These are phyloP conservation scores for Cremastinae sp. DNA, from an alignment of 2,888 invertebrate species.

Conservation along the genomic window DNA sequence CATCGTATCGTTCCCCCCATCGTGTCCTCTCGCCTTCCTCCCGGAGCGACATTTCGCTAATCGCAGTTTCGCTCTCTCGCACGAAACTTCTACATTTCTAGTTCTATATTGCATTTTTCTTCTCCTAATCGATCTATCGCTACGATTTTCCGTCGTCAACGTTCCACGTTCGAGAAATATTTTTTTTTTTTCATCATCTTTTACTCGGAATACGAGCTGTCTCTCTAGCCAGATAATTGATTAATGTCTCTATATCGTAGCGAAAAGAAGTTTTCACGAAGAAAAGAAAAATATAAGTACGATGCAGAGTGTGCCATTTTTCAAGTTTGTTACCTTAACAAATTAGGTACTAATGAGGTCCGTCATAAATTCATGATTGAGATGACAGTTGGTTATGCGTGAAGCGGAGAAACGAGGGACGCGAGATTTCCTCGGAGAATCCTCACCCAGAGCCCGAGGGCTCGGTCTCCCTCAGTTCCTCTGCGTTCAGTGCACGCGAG, in stretches of 20 bases:
- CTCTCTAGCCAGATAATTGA: background rate
- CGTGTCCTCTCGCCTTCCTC: background rate
- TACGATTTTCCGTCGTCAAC: slow-evolving; percentile 9
- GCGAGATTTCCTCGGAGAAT: slow-evolving; percentile 30
- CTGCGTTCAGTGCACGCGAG: slow-evolving; percentile 54
- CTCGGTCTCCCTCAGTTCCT: slow-evolving; percentile 49
- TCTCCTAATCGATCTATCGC: slow-evolving; percentile 17
- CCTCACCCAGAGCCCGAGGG: slow-evolving; percentile 62
- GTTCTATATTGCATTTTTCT: slow-evolving; percentile 9
- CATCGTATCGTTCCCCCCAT: slow-evolving; percentile 1
- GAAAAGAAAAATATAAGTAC: too few species aligned
- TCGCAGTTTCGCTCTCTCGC: slow-evolving; percentile 24
- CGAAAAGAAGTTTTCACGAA: too few species aligned
- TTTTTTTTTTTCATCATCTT: slow-evolving; percentile 6
- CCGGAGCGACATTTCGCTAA: slow-evolving; percentile 26
- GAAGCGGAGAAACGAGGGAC: slow-evolving; percentile 13
- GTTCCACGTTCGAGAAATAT: background rate
- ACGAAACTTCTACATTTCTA: too few species aligned
- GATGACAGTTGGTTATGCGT: slow-evolving; percentile 9
- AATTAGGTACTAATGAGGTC: too few species aligned
- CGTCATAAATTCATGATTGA: background rate
- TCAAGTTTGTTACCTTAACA: too few species aligned
- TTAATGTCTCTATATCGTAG: too few species aligned
- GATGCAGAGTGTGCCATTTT: too few species aligned
- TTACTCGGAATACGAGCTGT: background rate